Percentiles rank a stretch among this genome's conserved stretches.
These are phyloP conservation scores for Platycheirus albimanus DNA, from an alignment of 2,888 invertebrate species.

Conservation along the genomic window DNA sequence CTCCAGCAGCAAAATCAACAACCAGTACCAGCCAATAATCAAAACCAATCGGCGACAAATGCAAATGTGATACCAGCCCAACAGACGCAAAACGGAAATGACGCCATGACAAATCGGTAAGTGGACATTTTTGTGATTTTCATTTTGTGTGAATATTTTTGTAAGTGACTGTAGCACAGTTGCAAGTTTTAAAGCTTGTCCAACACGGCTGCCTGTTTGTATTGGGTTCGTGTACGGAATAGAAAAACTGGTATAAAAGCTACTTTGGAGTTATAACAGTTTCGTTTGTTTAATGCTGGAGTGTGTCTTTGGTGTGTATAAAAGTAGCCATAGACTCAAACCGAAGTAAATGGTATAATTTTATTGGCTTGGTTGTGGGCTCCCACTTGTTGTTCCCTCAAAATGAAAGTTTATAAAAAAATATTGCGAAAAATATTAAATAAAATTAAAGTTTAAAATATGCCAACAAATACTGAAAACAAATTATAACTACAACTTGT, in stretches of 20 bases:
- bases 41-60: constrained; percentile 56
- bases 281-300: neutral
- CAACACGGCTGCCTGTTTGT: neutral
- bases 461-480: too few relatives aligned
- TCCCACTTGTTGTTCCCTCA: too few relatives aligned
- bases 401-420: too few relatives aligned
- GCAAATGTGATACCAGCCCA: constrained; percentile 75
- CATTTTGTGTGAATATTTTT: too few relatives aligned
- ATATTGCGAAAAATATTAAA: too few relatives aligned
- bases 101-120: constrained; percentile 82
- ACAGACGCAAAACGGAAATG: constrained; percentile 81
- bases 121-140: constrained; percentile 62
- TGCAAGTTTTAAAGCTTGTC: neutral
- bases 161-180: too few relatives aligned
- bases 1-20: constrained; percentile 75
- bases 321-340: too few relatives aligned
- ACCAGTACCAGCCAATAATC: constrained; percentile 75
- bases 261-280: neutral
- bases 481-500: too few relatives aligned
- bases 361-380: too few relatives aligned
- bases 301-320: neutral
- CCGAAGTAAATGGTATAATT: too few relatives aligned
- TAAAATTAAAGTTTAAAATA: too few relatives aligned
- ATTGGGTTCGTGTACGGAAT: neutral
- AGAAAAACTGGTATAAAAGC: neutral